Evolutionary conservation across 2,113 vertebrate species (phyloP).

Genomic region (Mormyrus iriodes): DNA sequence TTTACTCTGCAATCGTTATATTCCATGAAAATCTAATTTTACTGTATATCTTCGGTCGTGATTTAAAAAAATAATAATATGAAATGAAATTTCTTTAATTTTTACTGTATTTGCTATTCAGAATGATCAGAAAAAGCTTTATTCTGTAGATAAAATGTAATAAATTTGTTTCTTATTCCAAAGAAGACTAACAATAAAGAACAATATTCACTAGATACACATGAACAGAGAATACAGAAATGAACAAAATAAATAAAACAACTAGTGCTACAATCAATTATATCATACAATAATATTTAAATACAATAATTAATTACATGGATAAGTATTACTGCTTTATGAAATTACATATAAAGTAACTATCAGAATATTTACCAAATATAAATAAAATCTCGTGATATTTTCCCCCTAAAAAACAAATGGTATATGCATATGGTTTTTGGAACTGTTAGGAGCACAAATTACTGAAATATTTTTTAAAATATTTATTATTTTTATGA

Average conservation of each 20-base stretch:
- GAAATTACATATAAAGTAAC: background rate
- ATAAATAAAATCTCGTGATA: background rate
- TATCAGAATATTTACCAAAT: background rate
- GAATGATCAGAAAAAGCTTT: background rate
- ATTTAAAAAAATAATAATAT: background rate
- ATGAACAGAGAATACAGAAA: background rate
- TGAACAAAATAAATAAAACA: background rate
- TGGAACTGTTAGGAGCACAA: background rate
- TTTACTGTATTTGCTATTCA: background rate
- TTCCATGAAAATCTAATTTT: background rate
- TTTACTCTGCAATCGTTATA: background rate
- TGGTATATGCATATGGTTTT: background rate
- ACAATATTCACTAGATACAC: background rate
- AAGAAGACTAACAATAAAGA: background rate
- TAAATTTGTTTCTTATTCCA: background rate
- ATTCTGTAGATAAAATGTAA: background rate
- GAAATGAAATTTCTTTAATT: background rate
- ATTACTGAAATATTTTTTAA: background rate
- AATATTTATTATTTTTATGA: background rate
- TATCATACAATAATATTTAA: background rate
- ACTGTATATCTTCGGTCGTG: background rate
- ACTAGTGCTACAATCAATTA: background rate
- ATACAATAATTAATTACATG: background rate
- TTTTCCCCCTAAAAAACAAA: background rate
- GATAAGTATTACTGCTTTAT: background rate